Evolutionary conservation across 1,140 invertebrate species (phyloP).

Genomic region (Zeugodacus cucurbitae): DNA sequence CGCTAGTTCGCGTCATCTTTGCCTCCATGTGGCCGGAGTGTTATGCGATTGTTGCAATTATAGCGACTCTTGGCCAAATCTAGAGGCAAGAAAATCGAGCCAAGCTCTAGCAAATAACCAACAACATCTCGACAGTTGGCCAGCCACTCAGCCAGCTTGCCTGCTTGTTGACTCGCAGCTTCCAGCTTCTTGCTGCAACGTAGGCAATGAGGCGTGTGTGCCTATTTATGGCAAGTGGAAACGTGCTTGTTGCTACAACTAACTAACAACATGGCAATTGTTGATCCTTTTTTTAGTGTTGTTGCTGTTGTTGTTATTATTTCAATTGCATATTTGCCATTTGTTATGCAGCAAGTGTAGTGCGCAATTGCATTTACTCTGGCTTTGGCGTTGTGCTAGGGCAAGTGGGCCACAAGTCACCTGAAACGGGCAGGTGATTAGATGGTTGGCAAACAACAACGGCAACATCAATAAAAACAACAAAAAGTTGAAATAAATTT

Average conservation of each 20-base stretch:
- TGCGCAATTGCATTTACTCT: neutral
- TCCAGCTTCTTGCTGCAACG: neutral
- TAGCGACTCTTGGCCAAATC: slow-evolving; percentile 28
- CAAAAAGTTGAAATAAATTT: neutral
- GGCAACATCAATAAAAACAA: neutral
- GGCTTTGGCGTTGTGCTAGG: neutral
- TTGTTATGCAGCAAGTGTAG: slow-evolving; percentile 22
- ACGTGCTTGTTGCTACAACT: slow-evolving; percentile 33
- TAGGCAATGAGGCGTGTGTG: slow-evolving; percentile 21
- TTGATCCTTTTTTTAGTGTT: neutral
- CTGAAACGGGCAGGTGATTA: slow-evolving; percentile 34
- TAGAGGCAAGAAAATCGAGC: neutral
- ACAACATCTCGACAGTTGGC: neutral
- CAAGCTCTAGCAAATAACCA: neutral
- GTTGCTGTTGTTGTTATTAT: neutral
- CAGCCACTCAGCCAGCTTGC: neutral
- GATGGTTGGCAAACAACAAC: neutral
- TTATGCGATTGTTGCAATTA: slow-evolving; percentile 38
- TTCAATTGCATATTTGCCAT: neutral
- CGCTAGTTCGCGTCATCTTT: neutral
- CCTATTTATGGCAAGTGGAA: slow-evolving; percentile 30
- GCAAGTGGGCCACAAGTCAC: slow-evolving; percentile 28
- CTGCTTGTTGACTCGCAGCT: neutral
- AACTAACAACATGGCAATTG: slow-evolving; percentile 27
- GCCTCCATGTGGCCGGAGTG: neutral